Conservation (phyloP, 2,797 vertebrate genomes). For the Siniperca obscura region DNA sequence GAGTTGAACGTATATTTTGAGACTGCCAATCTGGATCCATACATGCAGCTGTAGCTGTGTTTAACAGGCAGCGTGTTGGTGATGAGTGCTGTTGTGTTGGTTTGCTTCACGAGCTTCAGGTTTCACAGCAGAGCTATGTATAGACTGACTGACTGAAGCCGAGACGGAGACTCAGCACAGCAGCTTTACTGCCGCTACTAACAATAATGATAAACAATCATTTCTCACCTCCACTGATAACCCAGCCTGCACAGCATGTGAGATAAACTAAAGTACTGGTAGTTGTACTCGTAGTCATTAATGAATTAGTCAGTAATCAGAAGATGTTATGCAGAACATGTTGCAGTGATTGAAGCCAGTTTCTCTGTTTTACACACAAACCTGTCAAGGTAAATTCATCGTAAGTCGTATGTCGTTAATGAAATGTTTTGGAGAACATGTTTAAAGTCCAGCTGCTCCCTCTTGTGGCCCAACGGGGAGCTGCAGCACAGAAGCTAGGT, state of each 20-base stretch:
- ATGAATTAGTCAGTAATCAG: background rate
- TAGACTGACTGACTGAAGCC: conserved; percentile 25
- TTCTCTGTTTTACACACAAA: conserved; percentile 1
- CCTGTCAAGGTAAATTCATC: background rate
- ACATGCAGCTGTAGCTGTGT: background rate
- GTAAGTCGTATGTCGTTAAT: background rate
- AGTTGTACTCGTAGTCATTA: background rate
- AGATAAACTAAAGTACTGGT: background rate
- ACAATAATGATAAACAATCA: background rate
- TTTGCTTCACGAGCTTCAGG: conserved; percentile 24
- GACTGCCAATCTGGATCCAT: background rate
- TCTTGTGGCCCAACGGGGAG: conserved; percentile 3
- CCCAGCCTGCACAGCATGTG: background rate
- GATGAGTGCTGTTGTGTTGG: background rate
- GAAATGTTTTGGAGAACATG: background rate
- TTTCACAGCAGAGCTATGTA: conserved; percentile 58
- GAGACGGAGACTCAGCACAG: conserved; percentile 7
- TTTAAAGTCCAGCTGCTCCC: background rate
- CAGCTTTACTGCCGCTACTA: conserved; percentile 5
- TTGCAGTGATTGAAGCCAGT: background rate
- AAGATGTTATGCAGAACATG: background rate
- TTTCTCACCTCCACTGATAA: background rate
- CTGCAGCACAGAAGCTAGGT: background rate
- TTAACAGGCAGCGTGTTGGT: background rate
- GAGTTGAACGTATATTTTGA: background rate